Conservation (phyloP, 2,888 invertebrate genomes). For the Iphiclides podalirius region DNA sequence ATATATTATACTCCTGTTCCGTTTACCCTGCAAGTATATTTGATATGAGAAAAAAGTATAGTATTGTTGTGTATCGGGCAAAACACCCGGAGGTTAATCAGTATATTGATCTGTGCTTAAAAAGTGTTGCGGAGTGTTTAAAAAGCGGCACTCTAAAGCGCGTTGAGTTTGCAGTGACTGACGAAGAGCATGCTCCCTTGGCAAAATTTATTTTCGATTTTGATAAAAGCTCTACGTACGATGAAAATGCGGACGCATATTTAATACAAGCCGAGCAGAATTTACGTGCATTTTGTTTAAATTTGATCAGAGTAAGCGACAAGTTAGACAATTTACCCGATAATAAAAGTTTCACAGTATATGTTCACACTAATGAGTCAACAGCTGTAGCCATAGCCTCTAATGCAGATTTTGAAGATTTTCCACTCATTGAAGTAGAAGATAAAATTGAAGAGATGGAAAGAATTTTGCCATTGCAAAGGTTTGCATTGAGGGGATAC, state of each 20-base stretch:
- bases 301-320: constrained; percentile 68
- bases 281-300: constrained; percentile 81
- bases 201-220: constrained; percentile 62
- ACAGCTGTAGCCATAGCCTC: constrained; percentile 75
- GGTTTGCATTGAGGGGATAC: constrained; percentile 52
- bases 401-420: constrained; percentile 71
- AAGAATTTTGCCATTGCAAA: constrained; percentile 55
- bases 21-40: constrained; percentile 84
- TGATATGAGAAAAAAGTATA: constrained; percentile 82
- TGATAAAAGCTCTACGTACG: constrained; percentile 41
- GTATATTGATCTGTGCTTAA: constrained; percentile 80
- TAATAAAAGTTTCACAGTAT: constrained; percentile 81
- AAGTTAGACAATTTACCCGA: constrained; percentile 74
- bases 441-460: constrained; percentile 39
- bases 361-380: constrained; percentile 81
- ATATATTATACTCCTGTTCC: constrained; percentile 79
- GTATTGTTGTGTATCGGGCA: constrained; percentile 79
- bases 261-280: constrained; percentile 81
- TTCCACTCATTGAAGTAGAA: constrained; percentile 60
- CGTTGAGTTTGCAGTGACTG: constrained; percentile 73
- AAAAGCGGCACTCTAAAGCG: constrained; percentile 70
- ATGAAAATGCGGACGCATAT: constrained; percentile 78
- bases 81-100: constrained; percentile 83
- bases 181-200: constrained; percentile 43
- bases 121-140: constrained; percentile 69